Base-by-base conservation (phyloP, 2,888 invertebrate genomes). In the Dastarcus helophoroides region DNA sequence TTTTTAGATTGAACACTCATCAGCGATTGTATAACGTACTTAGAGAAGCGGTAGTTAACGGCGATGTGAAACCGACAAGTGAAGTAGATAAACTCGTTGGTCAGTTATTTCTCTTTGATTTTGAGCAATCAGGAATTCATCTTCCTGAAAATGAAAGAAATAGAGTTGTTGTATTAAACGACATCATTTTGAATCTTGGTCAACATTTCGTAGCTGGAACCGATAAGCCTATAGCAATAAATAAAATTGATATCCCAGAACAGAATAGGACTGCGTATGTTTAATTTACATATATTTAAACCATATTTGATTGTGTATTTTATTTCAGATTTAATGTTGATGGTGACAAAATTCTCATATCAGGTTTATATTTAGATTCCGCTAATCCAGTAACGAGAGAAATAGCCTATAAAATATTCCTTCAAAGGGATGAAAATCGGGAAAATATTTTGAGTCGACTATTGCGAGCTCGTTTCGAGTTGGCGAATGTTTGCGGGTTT, bases 81-180 rank as follows among this genome's bases (percentile, higher is more conserved):
- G 72, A 73, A 0, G 77, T 86, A 0, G 97, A 98, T 55, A 63
- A 76, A 33, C 83, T 93, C 53, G 84, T 97, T 1, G 79, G 85
- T 0, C 72, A 80, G 46, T 64, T 98, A 25, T 95, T 98, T 58
- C 65, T 95, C 4, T 89, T 91, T 56, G 97, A 98, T 61, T 98
- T 98, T 62, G 94, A 98, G 55, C 93, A 94, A 58, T 85, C 89
- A 54, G 98, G 97, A 2, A 97, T 99, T 37, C 95, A 98, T 58
- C 65, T 98, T 35, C 73, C 79, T 5, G 82, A 88, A 38, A 62
- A 65, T 0, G 73, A 79, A 23, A 67, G 90, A 13, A 60, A 67
- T 32, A 58, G 67, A 47, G 93, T 95, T 26, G 94, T 95, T 1
- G 67, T 74, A 0, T 65, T 95, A 12, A 95, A 93, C 54, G 84